Conservation (phyloP, 2,888 invertebrate species). For the Stratiomys singularior region DNA sequence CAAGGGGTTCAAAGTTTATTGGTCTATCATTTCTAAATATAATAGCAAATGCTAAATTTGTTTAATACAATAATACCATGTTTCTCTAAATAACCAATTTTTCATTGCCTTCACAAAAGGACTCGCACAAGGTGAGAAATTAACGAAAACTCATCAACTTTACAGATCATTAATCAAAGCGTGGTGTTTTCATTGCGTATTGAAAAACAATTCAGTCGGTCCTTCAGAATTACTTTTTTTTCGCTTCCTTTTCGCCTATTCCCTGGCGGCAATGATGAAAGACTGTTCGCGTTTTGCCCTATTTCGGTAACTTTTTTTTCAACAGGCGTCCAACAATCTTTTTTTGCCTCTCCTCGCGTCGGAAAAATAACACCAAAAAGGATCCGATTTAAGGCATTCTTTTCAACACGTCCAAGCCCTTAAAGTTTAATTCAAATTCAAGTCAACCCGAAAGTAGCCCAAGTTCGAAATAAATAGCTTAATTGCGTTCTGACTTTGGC, state of each 20-base stretch:
- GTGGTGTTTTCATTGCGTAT: constrained; percentile 19
- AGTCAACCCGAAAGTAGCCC: constrained; percentile 4
- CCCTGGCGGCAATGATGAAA: constrained; percentile 30
- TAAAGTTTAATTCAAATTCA: constrained; percentile 15
- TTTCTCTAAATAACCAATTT: background rate
- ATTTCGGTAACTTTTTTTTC: background rate
- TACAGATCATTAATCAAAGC: constrained; percentile 41
- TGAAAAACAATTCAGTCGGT: constrained; percentile 38
- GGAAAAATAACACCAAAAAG: background rate
- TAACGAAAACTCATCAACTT: constrained; percentile 31
- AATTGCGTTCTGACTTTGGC: constrained; percentile 7
- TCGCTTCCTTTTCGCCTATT: background rate
- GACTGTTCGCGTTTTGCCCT: background rate
- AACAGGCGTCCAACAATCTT: background rate
- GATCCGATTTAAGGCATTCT: constrained; percentile 5
- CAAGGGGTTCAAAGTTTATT: too few species aligned
- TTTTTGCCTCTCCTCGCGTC: background rate
- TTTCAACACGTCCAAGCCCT: constrained; percentile 4
- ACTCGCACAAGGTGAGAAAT: background rate
- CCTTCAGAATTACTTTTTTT: constrained; percentile 25
- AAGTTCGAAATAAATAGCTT: constrained; percentile 8
- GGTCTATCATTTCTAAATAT: too few species aligned
- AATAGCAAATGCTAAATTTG: too few species aligned
- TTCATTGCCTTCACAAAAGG: constrained; percentile 1
- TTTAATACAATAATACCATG: too few species aligned